phyloP scores from a whole-genome alignment of 2,797 vertebrate genomes.

The Xenops minutus region DNA sequence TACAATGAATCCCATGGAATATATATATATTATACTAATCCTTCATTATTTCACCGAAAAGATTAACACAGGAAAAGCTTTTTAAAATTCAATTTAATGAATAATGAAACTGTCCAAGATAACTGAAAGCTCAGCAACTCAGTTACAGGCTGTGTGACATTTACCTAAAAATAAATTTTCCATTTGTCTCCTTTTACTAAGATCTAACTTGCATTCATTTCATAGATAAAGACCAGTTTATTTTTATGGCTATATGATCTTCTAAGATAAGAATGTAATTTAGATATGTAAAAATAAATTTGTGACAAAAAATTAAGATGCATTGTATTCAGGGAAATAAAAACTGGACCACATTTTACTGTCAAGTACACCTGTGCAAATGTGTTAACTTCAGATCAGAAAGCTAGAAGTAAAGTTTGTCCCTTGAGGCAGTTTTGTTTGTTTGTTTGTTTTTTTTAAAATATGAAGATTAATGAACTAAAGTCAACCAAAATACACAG shows the following conservation, averaged over 20 bases:
- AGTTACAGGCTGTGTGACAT: background rate
- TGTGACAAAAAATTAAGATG: background rate
- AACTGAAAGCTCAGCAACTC: conserved; percentile 45
- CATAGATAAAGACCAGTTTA: background rate
- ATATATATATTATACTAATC: background rate
- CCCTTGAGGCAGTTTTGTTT: background rate
- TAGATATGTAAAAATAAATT: background rate
- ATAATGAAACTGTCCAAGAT: conserved; percentile 30
- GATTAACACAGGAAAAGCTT: conserved; percentile 18
- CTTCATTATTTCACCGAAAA: conserved; percentile 22
- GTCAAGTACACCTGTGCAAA: background rate
- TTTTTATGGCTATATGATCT: background rate
- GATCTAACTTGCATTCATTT: background rate
- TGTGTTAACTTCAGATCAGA: background rate
- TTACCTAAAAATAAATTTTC: conserved; percentile 38
- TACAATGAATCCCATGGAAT: background rate
- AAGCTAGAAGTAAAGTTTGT: background rate
- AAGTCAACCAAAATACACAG: background rate
- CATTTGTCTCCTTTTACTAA: background rate
- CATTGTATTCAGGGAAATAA: background rate
- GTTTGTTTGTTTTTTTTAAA: background rate
- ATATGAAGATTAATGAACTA: background rate
- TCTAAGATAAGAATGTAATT: background rate
- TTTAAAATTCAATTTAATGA: conserved; percentile 17
- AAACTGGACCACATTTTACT: background rate